Evolutionary conservation across 2,113 vertebrate species (phyloP).

Genomic region (Pachyramphus minor): DNA sequence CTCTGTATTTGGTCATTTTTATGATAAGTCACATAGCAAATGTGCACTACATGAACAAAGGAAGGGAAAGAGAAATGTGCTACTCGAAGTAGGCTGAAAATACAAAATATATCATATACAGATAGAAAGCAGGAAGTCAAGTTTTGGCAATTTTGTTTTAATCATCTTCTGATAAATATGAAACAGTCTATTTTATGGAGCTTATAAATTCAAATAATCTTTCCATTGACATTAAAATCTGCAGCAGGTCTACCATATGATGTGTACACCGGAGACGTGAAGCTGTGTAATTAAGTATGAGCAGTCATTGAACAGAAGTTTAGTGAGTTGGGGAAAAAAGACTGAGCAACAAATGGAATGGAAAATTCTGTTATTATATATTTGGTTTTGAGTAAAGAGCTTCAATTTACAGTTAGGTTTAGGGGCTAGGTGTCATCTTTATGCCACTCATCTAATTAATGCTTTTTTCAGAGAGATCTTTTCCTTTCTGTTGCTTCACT

Average conservation of each 20-base stretch:
- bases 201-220: neutral
- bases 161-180: neutral
- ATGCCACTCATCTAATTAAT: neutral
- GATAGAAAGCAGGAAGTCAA: neutral
- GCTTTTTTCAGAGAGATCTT: neutral
- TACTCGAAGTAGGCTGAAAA: neutral
- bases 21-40: neutral
- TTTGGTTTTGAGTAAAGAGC: neutral
- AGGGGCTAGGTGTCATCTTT: neutral
- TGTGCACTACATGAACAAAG: neutral
- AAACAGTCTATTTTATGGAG: neutral
- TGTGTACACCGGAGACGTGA: neutral
- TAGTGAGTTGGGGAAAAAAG: neutral
- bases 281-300: neutral
- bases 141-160: neutral
- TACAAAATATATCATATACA: neutral
- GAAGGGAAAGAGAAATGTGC: neutral
- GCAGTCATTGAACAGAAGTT: neutral
- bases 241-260: neutral
- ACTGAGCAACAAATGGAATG: neutral
- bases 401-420: neutral
- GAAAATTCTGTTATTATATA: conserved; percentile 17
- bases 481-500: neutral
- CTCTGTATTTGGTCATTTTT: neutral
- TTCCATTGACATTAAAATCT: neutral